Evolutionary conservation across 2,797 vertebrate genomes (phyloP).

Genomic region (Xiphorhynchus erythropygius): DNA sequence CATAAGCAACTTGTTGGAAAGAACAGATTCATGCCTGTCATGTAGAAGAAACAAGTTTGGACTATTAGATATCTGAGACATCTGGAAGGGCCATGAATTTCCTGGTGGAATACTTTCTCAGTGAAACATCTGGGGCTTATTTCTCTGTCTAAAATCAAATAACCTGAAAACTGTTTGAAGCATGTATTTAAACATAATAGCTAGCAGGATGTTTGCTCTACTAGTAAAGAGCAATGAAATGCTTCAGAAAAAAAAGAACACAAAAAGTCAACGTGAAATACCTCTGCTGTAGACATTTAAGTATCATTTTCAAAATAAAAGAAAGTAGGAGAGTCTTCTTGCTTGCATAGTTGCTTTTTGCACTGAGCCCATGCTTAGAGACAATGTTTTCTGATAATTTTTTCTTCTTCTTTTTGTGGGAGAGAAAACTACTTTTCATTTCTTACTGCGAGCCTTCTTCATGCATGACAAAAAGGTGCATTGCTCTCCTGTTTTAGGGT

Average conservation of each 20-base stretch:
- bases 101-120: conserved; percentile 1
- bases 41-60: neutral
- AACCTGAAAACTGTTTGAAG: conserved; percentile 4
- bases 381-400: neutral
- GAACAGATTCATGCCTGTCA: neutral
- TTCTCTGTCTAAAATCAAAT: conserved; percentile 8
- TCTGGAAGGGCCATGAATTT: neutral
- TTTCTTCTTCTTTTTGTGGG: neutral
- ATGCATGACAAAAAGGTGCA: neutral
- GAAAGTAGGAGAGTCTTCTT: neutral
- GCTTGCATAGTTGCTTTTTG: neutral
- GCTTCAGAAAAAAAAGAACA: neutral
- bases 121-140: conserved; percentile 58
- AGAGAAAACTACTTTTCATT: neutral
- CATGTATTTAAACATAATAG: conserved; percentile 1
- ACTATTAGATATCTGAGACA: neutral
- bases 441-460: neutral
- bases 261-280: neutral
- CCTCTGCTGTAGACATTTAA: neutral
- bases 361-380: neutral
- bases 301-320: neutral
- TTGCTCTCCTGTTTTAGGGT: neutral
- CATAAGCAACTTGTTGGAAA: neutral
- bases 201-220: neutral
- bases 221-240: neutral